Percentiles rank a stretch among this genome's conserved stretches.
Conservation (phyloP, 2,888 invertebrate species). For the Crematogaster levior region DNA sequence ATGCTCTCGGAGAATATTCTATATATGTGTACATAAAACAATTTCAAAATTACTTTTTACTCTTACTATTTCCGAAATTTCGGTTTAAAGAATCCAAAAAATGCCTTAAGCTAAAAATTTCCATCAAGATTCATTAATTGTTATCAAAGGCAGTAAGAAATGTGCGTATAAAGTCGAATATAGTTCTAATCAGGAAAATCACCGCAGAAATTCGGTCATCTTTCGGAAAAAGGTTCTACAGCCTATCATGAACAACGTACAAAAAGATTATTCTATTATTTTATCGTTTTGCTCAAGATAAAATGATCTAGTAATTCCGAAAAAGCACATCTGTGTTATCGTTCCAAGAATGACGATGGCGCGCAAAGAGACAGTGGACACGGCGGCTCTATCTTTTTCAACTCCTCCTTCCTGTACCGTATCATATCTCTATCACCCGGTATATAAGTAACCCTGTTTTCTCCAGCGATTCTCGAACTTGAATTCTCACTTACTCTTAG, state of each 20-base stretch:
- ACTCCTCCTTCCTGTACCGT: not conserved
- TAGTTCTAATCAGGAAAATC: slow-evolving; percentile 50
- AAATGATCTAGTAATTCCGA: slow-evolving; percentile 45
- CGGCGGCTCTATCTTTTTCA: not conserved
- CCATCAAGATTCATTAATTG: slow-evolving; percentile 31
- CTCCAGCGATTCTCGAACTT: slow-evolving; percentile 41
- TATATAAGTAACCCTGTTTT: slow-evolving; percentile 52
- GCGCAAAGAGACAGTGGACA: not conserved
- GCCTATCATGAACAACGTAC: slow-evolving; percentile 40
- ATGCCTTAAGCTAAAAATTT: slow-evolving; percentile 51
- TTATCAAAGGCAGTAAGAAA: slow-evolving; percentile 51
- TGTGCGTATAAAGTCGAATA: slow-evolving; percentile 43
- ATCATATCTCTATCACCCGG: not conserved
- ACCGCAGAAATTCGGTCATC: slow-evolving; percentile 53
- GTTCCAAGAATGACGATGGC: not conserved
- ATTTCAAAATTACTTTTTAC: slow-evolving; percentile 35
- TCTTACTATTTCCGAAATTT: slow-evolving; percentile 30
- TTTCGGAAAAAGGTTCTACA: slow-evolving; percentile 38
- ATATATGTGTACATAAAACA: slow-evolving; percentile 30
- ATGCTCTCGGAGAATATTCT: slow-evolving; percentile 23
- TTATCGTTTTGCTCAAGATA: slow-evolving; percentile 30
- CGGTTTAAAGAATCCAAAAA: slow-evolving; percentile 50
- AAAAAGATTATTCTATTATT: slow-evolving; percentile 24
- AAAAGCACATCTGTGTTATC: slow-evolving; percentile 25
- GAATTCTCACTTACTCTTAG: slow-evolving; percentile 35